phyloP scores from a whole-genome alignment of 2,797 vertebrate species.

The Botia almorhae region DNA sequence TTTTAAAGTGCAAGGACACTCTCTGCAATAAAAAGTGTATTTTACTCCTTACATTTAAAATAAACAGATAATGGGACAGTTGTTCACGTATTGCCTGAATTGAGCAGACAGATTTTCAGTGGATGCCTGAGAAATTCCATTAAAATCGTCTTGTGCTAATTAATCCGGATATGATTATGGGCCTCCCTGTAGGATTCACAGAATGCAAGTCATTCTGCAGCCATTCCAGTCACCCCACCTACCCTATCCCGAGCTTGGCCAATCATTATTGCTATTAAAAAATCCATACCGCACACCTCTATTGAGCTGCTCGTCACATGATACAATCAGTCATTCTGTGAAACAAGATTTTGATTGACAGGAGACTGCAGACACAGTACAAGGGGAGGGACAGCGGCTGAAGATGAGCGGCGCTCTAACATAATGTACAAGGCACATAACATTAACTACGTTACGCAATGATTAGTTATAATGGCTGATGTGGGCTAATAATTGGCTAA shows the following conservation, averaged over 20 bases:
- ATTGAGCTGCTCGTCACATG: conserved; percentile 65
- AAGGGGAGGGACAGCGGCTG: conserved; percentile 1
- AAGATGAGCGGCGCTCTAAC: conserved; percentile 2
- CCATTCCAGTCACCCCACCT: not conserved
- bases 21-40: not conserved
- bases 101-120: conserved; percentile 36
- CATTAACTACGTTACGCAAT: conserved; percentile 49
- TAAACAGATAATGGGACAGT: conserved; percentile 18
- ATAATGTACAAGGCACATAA: conserved; percentile 26
- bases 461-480: conserved; percentile 44
- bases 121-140: conserved; percentile 55
- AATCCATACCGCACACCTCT: conserved; percentile 33
- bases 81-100: conserved; percentile 28
- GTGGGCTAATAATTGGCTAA: conserved; percentile 42
- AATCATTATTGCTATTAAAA: conserved; percentile 46
- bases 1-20: not conserved
- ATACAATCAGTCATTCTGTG: conserved; percentile 73
- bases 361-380: conserved; percentile 1
- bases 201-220: conserved; percentile 64
- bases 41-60: conserved; percentile 4
- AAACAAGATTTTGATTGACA: conserved; percentile 50
- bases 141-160: conserved; percentile 58
- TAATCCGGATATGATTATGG: conserved; percentile 54
- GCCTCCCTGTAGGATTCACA: conserved; percentile 51
- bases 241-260: conserved; percentile 28